Conservation (phyloP, 2,113 vertebrate species). For the Pomatostomus ruficeps region DNA sequence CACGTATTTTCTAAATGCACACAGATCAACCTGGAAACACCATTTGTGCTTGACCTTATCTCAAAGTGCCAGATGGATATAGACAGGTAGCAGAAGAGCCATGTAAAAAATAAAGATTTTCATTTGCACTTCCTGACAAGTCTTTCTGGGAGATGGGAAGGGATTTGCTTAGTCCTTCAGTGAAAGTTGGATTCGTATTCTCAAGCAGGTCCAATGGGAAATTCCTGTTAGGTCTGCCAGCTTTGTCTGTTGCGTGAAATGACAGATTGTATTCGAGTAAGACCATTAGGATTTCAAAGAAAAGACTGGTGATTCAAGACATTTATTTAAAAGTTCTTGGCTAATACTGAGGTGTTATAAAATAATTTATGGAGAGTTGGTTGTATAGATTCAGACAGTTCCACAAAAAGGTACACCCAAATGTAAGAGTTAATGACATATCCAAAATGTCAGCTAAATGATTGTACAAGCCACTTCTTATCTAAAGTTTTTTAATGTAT, state of each 20-base stretch:
- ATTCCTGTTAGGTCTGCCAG: neutral
- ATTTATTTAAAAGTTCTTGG: neutral
- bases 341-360: neutral
- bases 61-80: neutral
- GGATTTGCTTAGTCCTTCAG: neutral
- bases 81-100: neutral
- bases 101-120: neutral
- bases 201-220: neutral
- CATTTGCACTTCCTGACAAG: neutral
- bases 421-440: neutral
- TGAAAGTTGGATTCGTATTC: neutral
- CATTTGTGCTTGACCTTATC: neutral
- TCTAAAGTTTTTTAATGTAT: neutral
- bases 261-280: neutral
- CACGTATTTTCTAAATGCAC: neutral
- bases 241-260: neutral
- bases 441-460: neutral
- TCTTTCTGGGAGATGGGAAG: neutral
- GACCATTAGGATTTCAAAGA: neutral
- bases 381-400: neutral
- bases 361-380: neutral
- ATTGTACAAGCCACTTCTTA: neutral
- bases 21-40: neutral
- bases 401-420: neutral
- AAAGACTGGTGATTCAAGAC: neutral